Evolutionary conservation across 1,140 invertebrate species (phyloP), one percentile per base, ranked within the genome.

Genomic region (Sycophaga agraensis): DNA sequence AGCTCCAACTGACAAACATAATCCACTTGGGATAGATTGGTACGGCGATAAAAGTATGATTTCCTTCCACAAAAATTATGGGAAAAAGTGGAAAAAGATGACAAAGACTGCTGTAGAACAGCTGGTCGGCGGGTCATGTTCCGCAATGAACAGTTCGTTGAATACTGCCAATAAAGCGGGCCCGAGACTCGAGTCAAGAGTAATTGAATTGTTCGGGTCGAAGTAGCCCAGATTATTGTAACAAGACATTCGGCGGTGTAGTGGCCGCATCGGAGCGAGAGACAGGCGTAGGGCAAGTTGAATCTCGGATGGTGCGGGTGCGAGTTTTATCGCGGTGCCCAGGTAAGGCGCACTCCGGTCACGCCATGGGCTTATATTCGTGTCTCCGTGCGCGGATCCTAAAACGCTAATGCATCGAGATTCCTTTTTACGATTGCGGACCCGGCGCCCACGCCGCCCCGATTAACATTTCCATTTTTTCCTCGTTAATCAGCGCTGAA

Each of bases 391-490:
- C n/a, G n/a, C n/a, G n/a, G 24, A 28, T 49, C 26, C 42, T 46
- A 53, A 53, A 53, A 37, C 40, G 43, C 31, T 43, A 54, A 60
- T 60, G 46, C 42, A 60, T 50, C 35, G 49, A 54, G 49, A 59
- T 53, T 51, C 39, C 19, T 53, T 53, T 45, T 60, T 60, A 37
- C 28, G 58, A 60, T 60, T 60, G 28, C 28, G 11, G 28, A 45
- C 17, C 4, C 40, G 14, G 11, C 1, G 19, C 12, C 1, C 17
- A 22, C 31, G 19, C 9, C 31, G n/a, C n/a, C 31, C 17, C 24
- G 43, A 60, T 37, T 53, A 28, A 37, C 42, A 60, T 60, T 60
- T 53, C 58, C 58, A 60, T 60, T 60, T 60, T 60, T 53, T 46
- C 21, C 8, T 37, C 58, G 46, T 54, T 60, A 60, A 53, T 53